Base-by-base conservation (phyloP, 2,113 vertebrate genomes). In the Sphaerodactylus townsendi region DNA sequence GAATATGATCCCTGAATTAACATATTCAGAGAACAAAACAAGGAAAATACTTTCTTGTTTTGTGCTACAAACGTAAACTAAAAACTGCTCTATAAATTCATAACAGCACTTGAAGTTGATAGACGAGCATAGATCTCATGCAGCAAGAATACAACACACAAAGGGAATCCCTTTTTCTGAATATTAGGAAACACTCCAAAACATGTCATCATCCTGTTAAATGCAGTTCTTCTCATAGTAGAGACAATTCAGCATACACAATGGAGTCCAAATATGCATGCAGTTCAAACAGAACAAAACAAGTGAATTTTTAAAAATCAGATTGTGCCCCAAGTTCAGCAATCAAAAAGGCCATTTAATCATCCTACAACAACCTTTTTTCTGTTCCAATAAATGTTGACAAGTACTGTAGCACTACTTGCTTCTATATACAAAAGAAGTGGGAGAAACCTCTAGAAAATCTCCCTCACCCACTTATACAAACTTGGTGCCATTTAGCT, bases 371-470 rank as follows among this genome's bases (percentile, higher is more conserved):
- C 65, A 30, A 85, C 74, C 37, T 83, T 79, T 62, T 89, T 76
- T 83, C 66, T 84, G 33, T 73, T 14, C 46, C 14, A 37, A 11
- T 78, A 84, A 86, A 85, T 78, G 72, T 2, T 28, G 11, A 87
- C 15, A 82, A 62, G n/a, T 48, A 70, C 41, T 70, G 71, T 87
- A 73, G 46, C 17, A 74, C 14, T 33, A 62, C 25, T 62, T 62
- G 59, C 25, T 62, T 25, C 59, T 62, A 25, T 62, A 28, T 62
- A 28, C 6, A 62, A 62, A 62, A 25, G 53, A 56, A 56, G n/a
- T n/a, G n/a, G n/a, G 53, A 23, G 7, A 23, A 28, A 9, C 7
- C 2, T 28, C 7, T n/a, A n/a, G 6, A 28, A 62, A 62, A 62
- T 53, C 50, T 53, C 50, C 13, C 50, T 56, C 53, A 17, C 53